Evolutionary conservation across 1,140 invertebrate species (phyloP).

Genomic region (Aphis gossypii): DNA sequence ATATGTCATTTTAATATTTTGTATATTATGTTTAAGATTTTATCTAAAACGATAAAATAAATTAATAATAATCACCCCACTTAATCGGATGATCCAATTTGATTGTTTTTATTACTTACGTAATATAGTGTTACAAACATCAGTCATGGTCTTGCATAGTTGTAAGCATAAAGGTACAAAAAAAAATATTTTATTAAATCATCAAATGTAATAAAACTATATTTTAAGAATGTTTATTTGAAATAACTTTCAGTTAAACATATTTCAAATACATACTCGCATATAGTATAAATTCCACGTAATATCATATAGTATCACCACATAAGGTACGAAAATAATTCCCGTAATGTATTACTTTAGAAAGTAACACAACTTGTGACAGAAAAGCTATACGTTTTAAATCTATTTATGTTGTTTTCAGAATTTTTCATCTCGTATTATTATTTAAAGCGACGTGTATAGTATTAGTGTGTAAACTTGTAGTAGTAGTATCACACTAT

Average conservation of each 20-base stretch:
- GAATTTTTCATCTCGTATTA: background rate
- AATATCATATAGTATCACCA: background rate
- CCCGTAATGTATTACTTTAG: background rate
- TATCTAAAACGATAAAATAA: background rate
- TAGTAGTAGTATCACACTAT: background rate
- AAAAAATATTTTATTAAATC: background rate
- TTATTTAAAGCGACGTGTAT: background rate
- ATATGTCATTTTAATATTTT: background rate
- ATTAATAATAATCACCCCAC: background rate
- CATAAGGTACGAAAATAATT: background rate
- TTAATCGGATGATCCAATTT: too few species aligned
- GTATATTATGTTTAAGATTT: background rate
- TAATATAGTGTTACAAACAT: too few species aligned
- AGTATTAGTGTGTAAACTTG: background rate
- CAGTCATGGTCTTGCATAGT: too few species aligned
- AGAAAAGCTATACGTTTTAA: background rate
- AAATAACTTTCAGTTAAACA: background rate
- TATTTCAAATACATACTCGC: background rate
- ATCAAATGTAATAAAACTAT: background rate
- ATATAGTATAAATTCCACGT: background rate
- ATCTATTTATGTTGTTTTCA: background rate
- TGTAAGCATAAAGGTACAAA: background rate
- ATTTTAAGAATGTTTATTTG: background rate
- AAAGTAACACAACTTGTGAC: slow-evolving; percentile 17
- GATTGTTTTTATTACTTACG: too few species aligned